phyloP scores from a whole-genome alignment of 2,113 vertebrate genomes.

The Panthera uncia region DNA sequence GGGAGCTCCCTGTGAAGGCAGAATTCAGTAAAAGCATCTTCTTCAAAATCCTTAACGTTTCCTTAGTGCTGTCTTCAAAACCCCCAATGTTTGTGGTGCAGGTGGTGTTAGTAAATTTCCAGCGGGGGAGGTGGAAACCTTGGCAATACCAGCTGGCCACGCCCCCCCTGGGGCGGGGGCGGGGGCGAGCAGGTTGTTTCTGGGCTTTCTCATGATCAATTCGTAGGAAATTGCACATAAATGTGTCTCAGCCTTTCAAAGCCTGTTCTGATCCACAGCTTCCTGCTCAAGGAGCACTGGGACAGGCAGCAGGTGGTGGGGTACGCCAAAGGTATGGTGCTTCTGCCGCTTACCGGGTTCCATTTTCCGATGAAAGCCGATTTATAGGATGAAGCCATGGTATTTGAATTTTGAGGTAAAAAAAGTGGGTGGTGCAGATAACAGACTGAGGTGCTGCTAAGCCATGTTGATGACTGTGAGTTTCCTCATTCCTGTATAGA shows the following conservation, averaged over 20 bases:
- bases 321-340: not conserved
- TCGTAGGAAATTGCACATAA: conserved; percentile 8
- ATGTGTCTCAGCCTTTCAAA: not conserved
- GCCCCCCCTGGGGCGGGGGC: not conserved
- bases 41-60: not conserved
- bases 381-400: not conserved
- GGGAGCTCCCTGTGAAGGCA: not conserved
- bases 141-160: conserved; percentile 17
- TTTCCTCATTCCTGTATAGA: not conserved
- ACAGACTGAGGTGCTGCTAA: not conserved
- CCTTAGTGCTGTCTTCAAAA: not conserved
- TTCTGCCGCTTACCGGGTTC: not conserved
- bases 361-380: not conserved
- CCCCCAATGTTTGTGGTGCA: not conserved
- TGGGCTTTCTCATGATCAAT: not conserved
- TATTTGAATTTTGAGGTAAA: not conserved
- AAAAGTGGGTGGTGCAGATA: not conserved
- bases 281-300: not conserved
- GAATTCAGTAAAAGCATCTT: not conserved
- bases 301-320: not conserved
- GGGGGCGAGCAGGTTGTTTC: not conserved
- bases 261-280: not conserved
- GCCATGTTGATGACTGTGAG: not conserved
- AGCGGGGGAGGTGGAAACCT: not conserved
- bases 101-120: not conserved